Percentiles rank a stretch among this genome's conserved stretches.
Conservation (phyloP, 2,113 vertebrate genomes). For the Ivindomyrus marchei region DNA sequence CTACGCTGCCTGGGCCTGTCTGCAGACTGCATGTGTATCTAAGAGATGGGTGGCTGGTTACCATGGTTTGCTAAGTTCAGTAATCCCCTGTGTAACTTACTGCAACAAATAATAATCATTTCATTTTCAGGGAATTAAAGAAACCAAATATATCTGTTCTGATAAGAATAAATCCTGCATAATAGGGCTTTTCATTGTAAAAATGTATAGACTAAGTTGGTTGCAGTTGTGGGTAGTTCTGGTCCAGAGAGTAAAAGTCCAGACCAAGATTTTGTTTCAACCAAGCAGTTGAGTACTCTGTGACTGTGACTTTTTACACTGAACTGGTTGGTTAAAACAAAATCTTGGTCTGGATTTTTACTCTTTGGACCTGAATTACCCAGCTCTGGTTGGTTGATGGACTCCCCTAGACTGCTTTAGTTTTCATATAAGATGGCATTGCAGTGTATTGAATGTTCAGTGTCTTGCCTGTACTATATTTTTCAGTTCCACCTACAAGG, state of each 20-base stretch:
- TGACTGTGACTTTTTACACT: too few relatives aligned
- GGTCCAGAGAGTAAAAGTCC: too few relatives aligned
- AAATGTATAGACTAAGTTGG: background rate
- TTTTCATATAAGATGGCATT: background rate
- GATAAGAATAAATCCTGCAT: background rate
- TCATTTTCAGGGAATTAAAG: background rate
- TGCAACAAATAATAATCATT: background rate
- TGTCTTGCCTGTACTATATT: background rate
- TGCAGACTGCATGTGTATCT: background rate
- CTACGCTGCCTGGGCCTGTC: too few relatives aligned
- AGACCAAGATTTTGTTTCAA: too few relatives aligned
- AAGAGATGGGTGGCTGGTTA: background rate
- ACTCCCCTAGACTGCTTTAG: background rate
- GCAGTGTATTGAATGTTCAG: background rate
- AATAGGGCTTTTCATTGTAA: background rate
- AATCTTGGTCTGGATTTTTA: background rate
- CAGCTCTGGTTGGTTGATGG: background rate
- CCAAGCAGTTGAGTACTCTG: too few relatives aligned
- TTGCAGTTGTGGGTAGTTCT: background rate
- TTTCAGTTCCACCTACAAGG: background rate
- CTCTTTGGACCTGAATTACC: background rate
- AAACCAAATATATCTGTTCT: background rate
- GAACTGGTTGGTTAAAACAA: too few relatives aligned
- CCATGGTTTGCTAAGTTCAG: background rate
- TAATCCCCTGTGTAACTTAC: background rate